A percentile compares a stretch with the other conserved stretches of the same genome.
These are phyloP conservation scores for Phenganax marumi DNA, from an alignment of 92 coral and sea anemone species.

Conservation along the genomic window DNA sequence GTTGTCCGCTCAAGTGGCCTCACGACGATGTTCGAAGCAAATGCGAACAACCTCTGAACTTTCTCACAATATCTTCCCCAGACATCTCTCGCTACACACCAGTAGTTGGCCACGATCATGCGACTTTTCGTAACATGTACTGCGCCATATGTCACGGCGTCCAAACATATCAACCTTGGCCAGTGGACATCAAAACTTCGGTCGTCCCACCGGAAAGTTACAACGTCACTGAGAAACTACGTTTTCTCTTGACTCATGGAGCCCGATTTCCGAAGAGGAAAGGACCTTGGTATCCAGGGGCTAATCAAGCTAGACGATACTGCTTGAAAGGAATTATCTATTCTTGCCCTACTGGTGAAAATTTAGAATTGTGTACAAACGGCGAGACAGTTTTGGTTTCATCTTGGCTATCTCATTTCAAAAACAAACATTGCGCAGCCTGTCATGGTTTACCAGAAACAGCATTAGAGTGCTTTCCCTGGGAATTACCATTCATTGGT, in stretches of 20 bases:
- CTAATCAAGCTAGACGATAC: slow-evolving; percentile 29
- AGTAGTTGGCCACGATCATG: slow-evolving; percentile 13
- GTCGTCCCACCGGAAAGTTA: slow-evolving; percentile 27
- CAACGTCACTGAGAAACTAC: slow-evolving; percentile 28
- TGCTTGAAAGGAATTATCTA: slow-evolving; percentile 17
- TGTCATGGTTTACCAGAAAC: background rate
- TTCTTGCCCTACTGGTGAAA: background rate
- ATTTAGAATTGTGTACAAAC: background rate
- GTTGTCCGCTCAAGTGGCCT: too few relatives aligned
- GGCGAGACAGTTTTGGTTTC: slow-evolving; percentile 16
- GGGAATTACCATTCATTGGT: background rate
- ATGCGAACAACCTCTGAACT: too few relatives aligned
- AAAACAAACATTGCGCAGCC: slow-evolving; percentile 8
- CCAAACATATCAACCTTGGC: slow-evolving; percentile 36
- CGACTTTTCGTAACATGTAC: slow-evolving; percentile 44
- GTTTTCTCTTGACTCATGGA: background rate
- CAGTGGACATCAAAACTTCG: slow-evolving; percentile 5
- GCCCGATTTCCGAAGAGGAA: background rate
- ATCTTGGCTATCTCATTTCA: background rate
- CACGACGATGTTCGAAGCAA: too few relatives aligned
- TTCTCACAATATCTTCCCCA: background rate
- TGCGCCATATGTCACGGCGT: too few relatives aligned
- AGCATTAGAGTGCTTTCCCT: slow-evolving; percentile 11
- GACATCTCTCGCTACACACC: slow-evolving; percentile 24
- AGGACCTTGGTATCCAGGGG: slow-evolving; percentile 21